These are phyloP conservation scores for Aphaenogaster rudis DNA, from an alignment of 1,140 invertebrate genomes.

Conservation along the genomic window DNA sequence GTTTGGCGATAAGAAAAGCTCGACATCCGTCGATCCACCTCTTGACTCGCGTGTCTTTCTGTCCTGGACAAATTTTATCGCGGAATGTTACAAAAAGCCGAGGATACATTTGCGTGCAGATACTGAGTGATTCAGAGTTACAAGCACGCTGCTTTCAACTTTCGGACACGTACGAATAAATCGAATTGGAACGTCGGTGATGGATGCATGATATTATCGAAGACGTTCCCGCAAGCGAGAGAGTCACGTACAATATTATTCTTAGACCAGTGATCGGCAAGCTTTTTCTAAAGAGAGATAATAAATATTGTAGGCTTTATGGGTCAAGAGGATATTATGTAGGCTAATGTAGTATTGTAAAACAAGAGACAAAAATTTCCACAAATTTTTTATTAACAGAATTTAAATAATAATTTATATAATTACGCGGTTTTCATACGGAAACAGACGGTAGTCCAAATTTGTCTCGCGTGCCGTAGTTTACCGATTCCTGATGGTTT, in stretches of 20 bases:
- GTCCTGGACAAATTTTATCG: background rate
- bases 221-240: background rate
- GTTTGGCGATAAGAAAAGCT: background rate
- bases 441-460: background rate
- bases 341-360: background rate
- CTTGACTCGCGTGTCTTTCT: constrained; percentile 22
- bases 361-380: background rate
- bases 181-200: background rate
- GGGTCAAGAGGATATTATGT: background rate
- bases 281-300: background rate
- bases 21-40: background rate
- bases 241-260: background rate
- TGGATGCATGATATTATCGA: background rate
- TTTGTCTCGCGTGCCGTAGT: background rate
- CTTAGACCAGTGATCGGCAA: background rate
- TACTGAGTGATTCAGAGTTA: background rate
- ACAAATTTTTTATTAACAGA: background rate
- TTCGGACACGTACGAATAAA: background rate
- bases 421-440: background rate
- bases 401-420: background rate
- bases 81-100: background rate
- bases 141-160: background rate
- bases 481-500: too few species aligned
- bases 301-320: background rate
- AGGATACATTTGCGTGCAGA: background rate